Evolutionary conservation across 2,113 vertebrate species (phyloP), one percentile per base, ranked within the genome.

Genomic region (Pseudopipra pipra): DNA sequence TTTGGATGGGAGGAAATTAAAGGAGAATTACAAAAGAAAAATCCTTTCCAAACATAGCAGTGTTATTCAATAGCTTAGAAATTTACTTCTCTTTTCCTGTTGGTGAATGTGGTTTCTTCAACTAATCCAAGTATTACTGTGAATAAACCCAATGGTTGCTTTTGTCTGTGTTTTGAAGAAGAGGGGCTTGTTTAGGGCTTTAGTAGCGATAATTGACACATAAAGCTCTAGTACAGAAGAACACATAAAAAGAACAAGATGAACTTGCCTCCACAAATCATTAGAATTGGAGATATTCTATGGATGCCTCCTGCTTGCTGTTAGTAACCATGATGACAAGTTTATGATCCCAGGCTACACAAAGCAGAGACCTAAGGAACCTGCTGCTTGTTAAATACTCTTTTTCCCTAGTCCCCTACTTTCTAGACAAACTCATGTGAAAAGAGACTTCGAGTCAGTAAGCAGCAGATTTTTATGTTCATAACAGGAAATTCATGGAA

Each of bases 41-140:
- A 92, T 86, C 72, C 55, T 95, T 96, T 96, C 90, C 92, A 96
- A 96, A 91, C 92, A 93, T 28, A 96, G 88, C 90, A 93, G 37
- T 63, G 90, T 87, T 95, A 90, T 94, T 95, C 90, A 96, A 93
- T 94, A 95, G 85, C 85, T 95, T 78, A 92, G 88, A 96, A 90
- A 96, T 88, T 81, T 54, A 95, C 89, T 95, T 91, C 56, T 82
- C 75, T 92, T 87, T 91, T 96, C 90, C 92, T 90, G 61, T 86
- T 91, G 85, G 85, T 90, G 56, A 96, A 84, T 95, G 93, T 74
- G 90, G 90, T 93, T 96, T 93, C 85, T 95, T 94, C 73, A 86
- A 85, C 90, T 93, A 95, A 95, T 91, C 87, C 92, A 86, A 59
- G 77, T 35, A 86, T 90, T 94, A 93, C 68, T 90, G 61, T 93